Evolutionary conservation across 2,797 vertebrate species (phyloP).

Genomic region (Crocidura indochinensis): DNA sequence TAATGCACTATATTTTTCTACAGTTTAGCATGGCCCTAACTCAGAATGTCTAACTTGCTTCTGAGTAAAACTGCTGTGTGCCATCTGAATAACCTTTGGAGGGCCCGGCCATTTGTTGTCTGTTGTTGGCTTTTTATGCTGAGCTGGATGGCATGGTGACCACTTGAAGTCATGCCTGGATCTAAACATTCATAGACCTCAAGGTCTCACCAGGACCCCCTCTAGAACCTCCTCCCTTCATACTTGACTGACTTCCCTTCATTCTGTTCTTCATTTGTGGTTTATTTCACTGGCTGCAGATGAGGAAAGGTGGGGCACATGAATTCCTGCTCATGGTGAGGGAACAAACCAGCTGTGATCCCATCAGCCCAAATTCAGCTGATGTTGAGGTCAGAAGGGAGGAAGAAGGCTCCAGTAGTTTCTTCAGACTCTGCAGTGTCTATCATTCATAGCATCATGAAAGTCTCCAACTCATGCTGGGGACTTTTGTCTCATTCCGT

Average conservation of each 20-base stretch:
- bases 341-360: neutral
- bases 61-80: conserved; percentile 15
- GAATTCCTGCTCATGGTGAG: neutral
- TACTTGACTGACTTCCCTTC: neutral
- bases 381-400: no score
- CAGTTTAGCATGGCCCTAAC: neutral
- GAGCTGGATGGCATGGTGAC: neutral
- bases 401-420: no score
- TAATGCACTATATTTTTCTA: neutral
- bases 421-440: neutral
- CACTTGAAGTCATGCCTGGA: neutral
- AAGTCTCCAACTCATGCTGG: neutral
- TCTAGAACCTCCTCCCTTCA: neutral
- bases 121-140: neutral
- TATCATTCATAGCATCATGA: neutral
- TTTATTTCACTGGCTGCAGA: neutral
- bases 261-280: neutral
- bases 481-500: neutral
- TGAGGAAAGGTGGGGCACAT: neutral
- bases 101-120: neutral
- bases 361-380: no score
- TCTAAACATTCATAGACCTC: neutral
- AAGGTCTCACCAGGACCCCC: neutral
- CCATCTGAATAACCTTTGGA: neutral
- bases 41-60: neutral